Percentiles rank a stretch among this genome's conserved stretches.
Evolutionary conservation across 2,113 vertebrate genomes (phyloP).

Genomic region (Amphiprion ocellaris): DNA sequence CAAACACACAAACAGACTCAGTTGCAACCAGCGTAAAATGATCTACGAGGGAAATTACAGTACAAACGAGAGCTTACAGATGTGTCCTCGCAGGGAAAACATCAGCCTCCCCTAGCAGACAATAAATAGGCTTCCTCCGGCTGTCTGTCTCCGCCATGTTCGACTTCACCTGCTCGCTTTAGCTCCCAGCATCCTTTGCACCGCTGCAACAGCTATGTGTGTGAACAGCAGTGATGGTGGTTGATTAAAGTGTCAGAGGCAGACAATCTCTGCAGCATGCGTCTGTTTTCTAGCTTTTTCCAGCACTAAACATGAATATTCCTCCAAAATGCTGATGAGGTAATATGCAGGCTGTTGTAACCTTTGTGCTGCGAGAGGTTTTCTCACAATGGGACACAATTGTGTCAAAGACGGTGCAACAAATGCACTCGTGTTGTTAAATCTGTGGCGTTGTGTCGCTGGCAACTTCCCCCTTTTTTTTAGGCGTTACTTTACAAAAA

Average conservation of each 20-base stretch:
- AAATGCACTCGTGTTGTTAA: constrained; percentile 59
- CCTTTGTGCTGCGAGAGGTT: constrained; percentile 52
- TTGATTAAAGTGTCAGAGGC: constrained; percentile 68
- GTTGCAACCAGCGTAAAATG: constrained; percentile 50
- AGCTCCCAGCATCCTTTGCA: constrained; percentile 11
- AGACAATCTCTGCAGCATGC: background rate
- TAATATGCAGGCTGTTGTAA: constrained; percentile 41
- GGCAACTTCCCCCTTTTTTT: constrained; percentile 19
- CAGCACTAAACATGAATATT: background rate
- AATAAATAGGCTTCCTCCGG: constrained; percentile 57
- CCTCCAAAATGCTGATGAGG: constrained; percentile 23
- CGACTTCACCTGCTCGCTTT: constrained; percentile 30
- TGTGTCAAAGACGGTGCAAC: constrained; percentile 43
- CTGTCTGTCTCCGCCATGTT: constrained; percentile 42
- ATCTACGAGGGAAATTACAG: constrained; percentile 62
- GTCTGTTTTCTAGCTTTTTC: background rate
- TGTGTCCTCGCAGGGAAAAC: constrained; percentile 39
- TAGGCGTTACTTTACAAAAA: no score
- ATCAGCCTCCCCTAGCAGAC: constrained; percentile 16
- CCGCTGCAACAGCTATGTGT: background rate
- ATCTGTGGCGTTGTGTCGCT: constrained; percentile 51
- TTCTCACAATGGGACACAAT: constrained; percentile 61
- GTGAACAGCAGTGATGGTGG: constrained; percentile 21
- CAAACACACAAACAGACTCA: constrained; percentile 36
- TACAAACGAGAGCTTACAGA: constrained; percentile 55